Evolutionary conservation across 2,113 vertebrate species (phyloP), one percentile per base, ranked within the genome.

Genomic region (Speoplatyrhinus poulsoni): DNA sequence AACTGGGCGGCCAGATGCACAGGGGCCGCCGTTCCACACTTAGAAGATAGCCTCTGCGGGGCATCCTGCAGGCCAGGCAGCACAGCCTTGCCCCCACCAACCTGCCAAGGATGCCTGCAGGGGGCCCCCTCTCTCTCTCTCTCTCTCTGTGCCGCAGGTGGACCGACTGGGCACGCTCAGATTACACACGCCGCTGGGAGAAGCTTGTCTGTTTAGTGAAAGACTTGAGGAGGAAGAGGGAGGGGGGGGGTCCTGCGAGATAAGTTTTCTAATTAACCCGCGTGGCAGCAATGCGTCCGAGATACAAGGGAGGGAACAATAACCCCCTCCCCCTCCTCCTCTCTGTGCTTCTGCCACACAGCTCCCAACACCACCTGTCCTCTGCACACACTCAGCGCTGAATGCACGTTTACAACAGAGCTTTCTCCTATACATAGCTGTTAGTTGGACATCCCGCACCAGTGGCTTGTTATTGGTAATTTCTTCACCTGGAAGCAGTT

Each of bases 201-300:
- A 93, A 88, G 91, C 88, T 92, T 26, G 8, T 90, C 89, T 82
- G 77, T 88, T 93, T 92, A 91, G 85, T 89, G 87, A 78, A 81
- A 83, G 73, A 75, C 92, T 87, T 76, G 26, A 26, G 26, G 26
- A 26, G 2, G 26, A 26, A 26, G 26, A 26, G 26, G 26, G 26
- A 26, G 26, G 26, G 91, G 26, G 91, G 26, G 6, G 89, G 87
- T 90, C 92, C 92, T 93, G 89, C 85, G 85, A 94, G 95, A 96
- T 96, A 95, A 90, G 93, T 95, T 96, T 96, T 96, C 90, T 95
- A 96, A 98, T 98, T 97, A 96, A 96, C 95, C 93, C 90, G 60
- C 86, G 16, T 87, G 93, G 88, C 92, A 92, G 90, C 85, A 84
- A n/a, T 76, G 75, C 92, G 88, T 81, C 89, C 75, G 62, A 49